Percentiles rank a stretch among this genome's conserved stretches.
These are phyloP conservation scores for Cichlasoma orientale DNA, from an alignment of 2,797 vertebrate genomes.

Conservation along the genomic window DNA sequence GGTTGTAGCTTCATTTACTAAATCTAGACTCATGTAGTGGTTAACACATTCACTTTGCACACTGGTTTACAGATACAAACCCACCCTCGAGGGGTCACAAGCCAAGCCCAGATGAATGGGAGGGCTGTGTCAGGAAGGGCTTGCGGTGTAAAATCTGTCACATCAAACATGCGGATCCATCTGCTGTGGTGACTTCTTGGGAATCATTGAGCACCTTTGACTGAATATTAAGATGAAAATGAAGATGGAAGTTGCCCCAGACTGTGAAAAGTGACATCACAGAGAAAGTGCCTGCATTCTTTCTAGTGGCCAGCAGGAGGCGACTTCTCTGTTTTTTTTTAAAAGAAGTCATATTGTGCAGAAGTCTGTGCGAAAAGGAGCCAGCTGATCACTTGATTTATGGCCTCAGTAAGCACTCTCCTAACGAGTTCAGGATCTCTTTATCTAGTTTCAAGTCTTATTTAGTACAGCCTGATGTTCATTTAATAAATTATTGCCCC, in stretches of 20 bases:
- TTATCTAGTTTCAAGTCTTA: background rate
- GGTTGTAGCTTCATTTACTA: background rate
- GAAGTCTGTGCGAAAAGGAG: background rate
- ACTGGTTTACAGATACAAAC: background rate
- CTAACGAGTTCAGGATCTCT: background rate
- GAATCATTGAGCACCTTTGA: background rate
- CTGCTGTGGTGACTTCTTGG: background rate
- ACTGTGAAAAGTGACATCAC: background rate
- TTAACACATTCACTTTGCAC: background rate
- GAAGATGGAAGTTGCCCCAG: background rate
- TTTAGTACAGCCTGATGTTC: background rate
- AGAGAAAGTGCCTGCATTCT: background rate
- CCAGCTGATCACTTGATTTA: background rate
- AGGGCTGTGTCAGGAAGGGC: background rate
- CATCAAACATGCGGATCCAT: background rate
- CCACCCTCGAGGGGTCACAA: background rate
- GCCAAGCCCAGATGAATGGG: background rate
- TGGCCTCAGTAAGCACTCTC: background rate
- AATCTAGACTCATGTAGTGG: background rate
- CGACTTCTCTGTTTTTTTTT: background rate
- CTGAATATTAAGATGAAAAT: background rate
- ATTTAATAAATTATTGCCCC: background rate
- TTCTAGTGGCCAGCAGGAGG: background rate
- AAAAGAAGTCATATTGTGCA: background rate
- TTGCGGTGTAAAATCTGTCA: background rate